Evolutionary conservation across 2,797 vertebrate genomes (phyloP).

Genomic region (Microchirus variegatus): DNA sequence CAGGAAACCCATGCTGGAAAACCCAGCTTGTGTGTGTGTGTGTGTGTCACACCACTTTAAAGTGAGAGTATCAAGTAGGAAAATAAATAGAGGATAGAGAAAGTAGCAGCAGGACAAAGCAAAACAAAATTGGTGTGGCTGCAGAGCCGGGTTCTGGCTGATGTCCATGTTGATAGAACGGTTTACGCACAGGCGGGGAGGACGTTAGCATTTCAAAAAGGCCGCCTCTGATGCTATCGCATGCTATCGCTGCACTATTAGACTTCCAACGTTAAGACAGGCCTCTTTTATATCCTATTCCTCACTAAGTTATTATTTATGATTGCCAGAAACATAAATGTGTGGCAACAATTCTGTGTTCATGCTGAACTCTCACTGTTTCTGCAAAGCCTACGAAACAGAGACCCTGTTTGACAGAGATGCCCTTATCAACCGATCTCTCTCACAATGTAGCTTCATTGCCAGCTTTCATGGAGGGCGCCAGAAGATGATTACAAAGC

Average conservation of each 20-base stretch:
- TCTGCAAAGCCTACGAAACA: constrained; percentile 27
- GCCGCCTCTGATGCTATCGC: constrained; percentile 54
- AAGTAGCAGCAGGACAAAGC: constrained; percentile 71
- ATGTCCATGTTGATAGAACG: constrained; percentile 68
- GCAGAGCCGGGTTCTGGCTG: constrained; percentile 62
- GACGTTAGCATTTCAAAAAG: constrained; percentile 43
- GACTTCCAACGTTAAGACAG: constrained; percentile 42
- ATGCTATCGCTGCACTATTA: constrained; percentile 52
- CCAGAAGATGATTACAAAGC: constrained; percentile 42
- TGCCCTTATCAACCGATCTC: too few relatives aligned
- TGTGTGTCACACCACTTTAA: constrained; percentile 67
- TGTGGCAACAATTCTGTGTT: constrained; percentile 16
- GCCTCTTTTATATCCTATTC: constrained; percentile 39
- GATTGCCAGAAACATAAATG: constrained; percentile 36
- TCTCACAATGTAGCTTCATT: constrained; percentile 1
- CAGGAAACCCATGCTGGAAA: constrained; percentile 74
- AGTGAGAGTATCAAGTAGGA: constrained; percentile 69
- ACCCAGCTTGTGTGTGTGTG: constrained; percentile 58
- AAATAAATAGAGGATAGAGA: constrained; percentile 69
- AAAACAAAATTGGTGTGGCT: constrained; percentile 61
- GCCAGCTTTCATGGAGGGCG: constrained; percentile 10
- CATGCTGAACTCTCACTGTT: constrained; percentile 19
- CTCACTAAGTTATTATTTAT: constrained; percentile 21
- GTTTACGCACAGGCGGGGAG: constrained; percentile 38
- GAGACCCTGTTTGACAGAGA: constrained; percentile 17